phyloP scores from a whole-genome alignment of 2,888 invertebrate genomes.

The Cepaea hortensis region DNA sequence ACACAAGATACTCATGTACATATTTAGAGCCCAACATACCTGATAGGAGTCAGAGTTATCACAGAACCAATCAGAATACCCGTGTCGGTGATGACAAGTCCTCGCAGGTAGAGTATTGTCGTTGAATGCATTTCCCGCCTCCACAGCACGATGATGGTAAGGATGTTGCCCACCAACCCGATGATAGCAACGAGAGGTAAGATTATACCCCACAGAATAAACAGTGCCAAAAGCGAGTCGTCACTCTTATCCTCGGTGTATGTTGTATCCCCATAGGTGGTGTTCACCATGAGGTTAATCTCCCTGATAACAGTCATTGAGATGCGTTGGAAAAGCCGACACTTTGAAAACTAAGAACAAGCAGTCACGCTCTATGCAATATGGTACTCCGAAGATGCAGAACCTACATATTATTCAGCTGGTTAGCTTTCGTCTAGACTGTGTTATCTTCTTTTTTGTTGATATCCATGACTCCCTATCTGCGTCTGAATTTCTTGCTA shows the following conservation, averaged over 20 bases:
- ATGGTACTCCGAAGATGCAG: too few relatives aligned
- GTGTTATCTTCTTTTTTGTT: neutral
- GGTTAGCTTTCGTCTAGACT: neutral
- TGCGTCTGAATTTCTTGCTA: neutral
- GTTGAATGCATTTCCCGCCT: constrained; percentile 70
- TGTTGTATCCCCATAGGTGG: constrained; percentile 61
- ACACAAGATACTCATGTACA: neutral
- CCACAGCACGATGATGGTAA: constrained; percentile 72
- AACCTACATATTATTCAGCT: neutral
- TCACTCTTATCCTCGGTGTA: constrained; percentile 55
- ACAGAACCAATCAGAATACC: constrained; percentile 54
- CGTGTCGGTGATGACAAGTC: constrained; percentile 68
- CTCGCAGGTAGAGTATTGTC: constrained; percentile 67
- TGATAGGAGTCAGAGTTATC: constrained; percentile 54
- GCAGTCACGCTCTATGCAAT: too few relatives aligned
- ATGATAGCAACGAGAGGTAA: constrained; percentile 65
- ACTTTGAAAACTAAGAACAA: neutral
- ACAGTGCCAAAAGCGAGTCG: constrained; percentile 60
- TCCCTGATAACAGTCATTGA: constrained; percentile 52
- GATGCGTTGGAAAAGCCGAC: neutral
- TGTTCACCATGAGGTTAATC: constrained; percentile 65
- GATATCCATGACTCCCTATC: neutral
- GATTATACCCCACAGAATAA: constrained; percentile 68
- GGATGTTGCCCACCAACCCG: constrained; percentile 70
- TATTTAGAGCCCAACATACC: neutral